A percentile compares a stretch with the other conserved stretches of the same genome.
phyloP scores from a whole-genome alignment of 2,113 vertebrate genomes.

The Shinisaurus crocodilurus region DNA sequence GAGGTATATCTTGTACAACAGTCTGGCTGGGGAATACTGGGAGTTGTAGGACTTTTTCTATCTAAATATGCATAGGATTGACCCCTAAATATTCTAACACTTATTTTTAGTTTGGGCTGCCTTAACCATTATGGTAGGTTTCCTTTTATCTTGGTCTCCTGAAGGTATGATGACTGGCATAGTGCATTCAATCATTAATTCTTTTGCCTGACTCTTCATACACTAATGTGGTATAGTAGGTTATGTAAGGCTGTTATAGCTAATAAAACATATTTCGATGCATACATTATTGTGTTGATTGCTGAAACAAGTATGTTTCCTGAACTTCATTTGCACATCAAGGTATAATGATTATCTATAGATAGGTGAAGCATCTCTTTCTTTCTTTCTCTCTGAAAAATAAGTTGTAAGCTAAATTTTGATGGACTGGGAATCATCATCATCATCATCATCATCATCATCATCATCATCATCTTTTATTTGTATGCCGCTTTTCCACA shows the following conservation, averaged over 20 bases:
- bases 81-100: not conserved
- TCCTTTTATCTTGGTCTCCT: not conserved
- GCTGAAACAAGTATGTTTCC: not conserved
- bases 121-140: not conserved
- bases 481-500: too few species aligned
- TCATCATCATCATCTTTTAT: too few species aligned
- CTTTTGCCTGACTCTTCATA: slow-evolving; percentile 1
- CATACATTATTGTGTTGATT: not conserved
- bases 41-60: too few species aligned
- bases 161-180: not conserved
- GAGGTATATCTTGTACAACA: not conserved
- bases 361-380: not conserved
- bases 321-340: not conserved
- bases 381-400: fast-evolving
- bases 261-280: slow-evolving; percentile 34
- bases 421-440: slow-evolving; percentile 15
- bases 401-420: slow-evolving; percentile 11
- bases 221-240: not conserved
- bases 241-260: slow-evolving; percentile 23
- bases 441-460: too few species aligned
- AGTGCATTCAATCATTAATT: slow-evolving; percentile 13
- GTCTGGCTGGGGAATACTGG: not conserved
- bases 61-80: not conserved
- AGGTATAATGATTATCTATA: fast-evolving
- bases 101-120: fast-evolving